Base-by-base conservation (phyloP, 2,113 vertebrate genomes). In the Cyanoderma ruficeps region DNA sequence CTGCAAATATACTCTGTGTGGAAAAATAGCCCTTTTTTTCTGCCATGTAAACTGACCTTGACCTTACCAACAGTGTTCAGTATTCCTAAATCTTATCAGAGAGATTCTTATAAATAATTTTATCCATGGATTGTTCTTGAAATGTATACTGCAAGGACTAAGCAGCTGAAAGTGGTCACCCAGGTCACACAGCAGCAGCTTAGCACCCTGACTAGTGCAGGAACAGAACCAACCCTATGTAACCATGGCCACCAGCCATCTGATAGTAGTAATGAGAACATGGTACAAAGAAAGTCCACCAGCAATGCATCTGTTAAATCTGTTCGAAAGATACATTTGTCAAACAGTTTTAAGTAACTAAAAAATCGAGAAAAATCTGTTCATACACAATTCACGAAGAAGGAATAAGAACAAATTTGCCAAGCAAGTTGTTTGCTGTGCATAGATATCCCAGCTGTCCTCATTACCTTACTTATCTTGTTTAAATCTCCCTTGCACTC, bases 391-490 rank as follows among this genome's bases (percentile, higher is more conserved):
- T 81, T 96, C 76, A 90, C 90, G 0, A 89, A 68, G 52, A 95
- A 35, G 55, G 86, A 95, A 83, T 71, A 92, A 88, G 65, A 77
- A 93, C 83, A 94, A 97, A 95, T 94, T 91, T 95, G 89, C 77
- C 84, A 93, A 93, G 77, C 78, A 96, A 95, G 78, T 91, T 93
- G 89, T 96, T 95, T 87, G 81, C 84, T 96, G 89, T 94, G 94
- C 87, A 95, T 89, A 95, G 90, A 93, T 92, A 96, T 87, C 90
- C 96, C 94, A 90, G 94, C 91, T 96, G 96, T 91, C 93, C 91
- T 89, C 86, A 83, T 95, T 91, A 95, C 92, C 93, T 94, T 91
- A 95, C 76, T 91, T 95, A 96, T 81, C 86, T 64, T 92, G 64
- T 83, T 90, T 90, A 84, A 93, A 89, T 85, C 67, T 94, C 89